A percentile compares a stretch with the other conserved stretches of the same genome.
Conservation (phyloP, 2,113 vertebrate genomes). For the Takifugu flavidus region DNA sequence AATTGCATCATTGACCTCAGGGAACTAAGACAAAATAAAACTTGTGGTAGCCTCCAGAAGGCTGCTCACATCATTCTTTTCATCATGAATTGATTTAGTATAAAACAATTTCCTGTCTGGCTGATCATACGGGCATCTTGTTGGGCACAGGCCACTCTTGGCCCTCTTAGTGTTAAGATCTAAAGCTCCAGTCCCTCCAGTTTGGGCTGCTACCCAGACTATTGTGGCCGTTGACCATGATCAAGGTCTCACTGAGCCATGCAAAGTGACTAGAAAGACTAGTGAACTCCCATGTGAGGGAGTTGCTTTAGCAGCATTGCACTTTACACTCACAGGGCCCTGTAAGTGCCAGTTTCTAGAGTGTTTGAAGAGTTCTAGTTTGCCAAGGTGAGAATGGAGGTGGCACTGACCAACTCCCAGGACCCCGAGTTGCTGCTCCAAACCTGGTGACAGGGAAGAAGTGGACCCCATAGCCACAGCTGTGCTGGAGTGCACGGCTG, state of each 20-base stretch:
- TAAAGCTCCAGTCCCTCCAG: not conserved
- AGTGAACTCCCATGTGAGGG: not conserved
- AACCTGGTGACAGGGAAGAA: too few species aligned
- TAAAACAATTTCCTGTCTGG: too few species aligned
- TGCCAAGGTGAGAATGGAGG: not conserved
- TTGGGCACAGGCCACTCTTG: not conserved
- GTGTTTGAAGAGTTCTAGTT: not conserved
- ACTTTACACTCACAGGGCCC: not conserved
- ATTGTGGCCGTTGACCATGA: not conserved
- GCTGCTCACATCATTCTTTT: too few species aligned
- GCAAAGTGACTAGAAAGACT: not conserved
- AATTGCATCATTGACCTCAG: too few species aligned
- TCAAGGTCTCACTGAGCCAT: not conserved
- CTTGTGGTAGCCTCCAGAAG: too few species aligned
- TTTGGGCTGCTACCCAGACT: constrained; percentile 1
- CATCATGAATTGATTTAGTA: too few species aligned
- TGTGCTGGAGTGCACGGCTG: too few species aligned
- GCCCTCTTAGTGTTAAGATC: not conserved
- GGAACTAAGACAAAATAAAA: too few species aligned
- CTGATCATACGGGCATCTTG: not conserved
- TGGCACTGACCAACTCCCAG: not conserved
- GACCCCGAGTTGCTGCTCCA: too few species aligned
- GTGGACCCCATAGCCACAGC: too few species aligned
- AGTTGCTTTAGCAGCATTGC: not conserved
- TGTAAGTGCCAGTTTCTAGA: not conserved